Percentiles rank a stretch among this genome's conserved stretches.
phyloP scores from a whole-genome alignment of 2,113 vertebrate species.

The Nycticebus coucang region DNA sequence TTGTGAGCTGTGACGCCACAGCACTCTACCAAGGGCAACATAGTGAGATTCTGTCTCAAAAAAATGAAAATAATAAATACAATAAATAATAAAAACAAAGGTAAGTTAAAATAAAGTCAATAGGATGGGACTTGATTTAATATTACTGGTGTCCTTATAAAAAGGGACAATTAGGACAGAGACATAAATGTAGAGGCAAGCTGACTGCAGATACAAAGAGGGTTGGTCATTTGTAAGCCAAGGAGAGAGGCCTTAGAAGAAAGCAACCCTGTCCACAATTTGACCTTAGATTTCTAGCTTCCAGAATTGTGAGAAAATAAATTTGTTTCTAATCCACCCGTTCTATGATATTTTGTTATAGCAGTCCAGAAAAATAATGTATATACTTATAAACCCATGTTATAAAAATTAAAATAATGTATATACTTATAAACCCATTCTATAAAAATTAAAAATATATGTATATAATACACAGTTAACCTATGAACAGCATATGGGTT shows the following conservation, averaged over 20 bases:
- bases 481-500: background rate
- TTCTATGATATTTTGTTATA: background rate
- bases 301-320: background rate
- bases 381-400: background rate
- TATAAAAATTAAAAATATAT: background rate
- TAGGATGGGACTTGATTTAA: background rate
- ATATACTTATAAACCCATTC: background rate
- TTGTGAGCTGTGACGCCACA: too few species aligned
- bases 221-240: fast-evolving
- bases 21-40: too few species aligned
- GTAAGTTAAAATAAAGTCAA: background rate
- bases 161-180: background rate
- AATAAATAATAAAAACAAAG: too few species aligned
- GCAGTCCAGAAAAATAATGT: background rate
- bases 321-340: background rate
- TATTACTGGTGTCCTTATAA: background rate
- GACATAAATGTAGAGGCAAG: background rate
- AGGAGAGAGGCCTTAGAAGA: background rate
- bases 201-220: background rate
- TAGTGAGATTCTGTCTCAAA: too few species aligned
- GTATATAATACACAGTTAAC: background rate
- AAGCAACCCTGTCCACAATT: background rate
- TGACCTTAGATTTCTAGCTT: background rate
- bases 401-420: background rate
- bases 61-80: too few species aligned